Base-by-base conservation (phyloP, 2,797 vertebrate species). In the Xenopus petersii region DNA sequence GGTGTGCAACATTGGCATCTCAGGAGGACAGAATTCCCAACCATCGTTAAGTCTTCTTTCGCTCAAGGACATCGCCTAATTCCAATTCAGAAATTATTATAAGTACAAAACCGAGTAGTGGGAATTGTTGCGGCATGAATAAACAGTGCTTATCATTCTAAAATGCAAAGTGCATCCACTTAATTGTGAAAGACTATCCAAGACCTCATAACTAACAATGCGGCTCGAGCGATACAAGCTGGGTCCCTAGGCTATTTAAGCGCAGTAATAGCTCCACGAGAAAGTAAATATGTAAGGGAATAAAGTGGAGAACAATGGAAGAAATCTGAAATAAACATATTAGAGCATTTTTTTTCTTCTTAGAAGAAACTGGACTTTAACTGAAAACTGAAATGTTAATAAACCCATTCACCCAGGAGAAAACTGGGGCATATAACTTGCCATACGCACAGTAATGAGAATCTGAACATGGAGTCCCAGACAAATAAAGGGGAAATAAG, bases 1-100 rank as follows among this genome's bases (percentile, higher is more conserved):
- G 13, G 58, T 15, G 21, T 15, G 12, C 55, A 56, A 56, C 13
- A 16, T 7, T 17, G 10, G 10, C 24, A 9, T 26, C 58, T 24
- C 17, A 9, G 5, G 58, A 60, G 58, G 12, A 2, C 17, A 24
- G 21, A 60, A 60, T 56, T 17, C 8, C 24, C 58, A 60, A 17
- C 9, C 58, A 60, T 26, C 4, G 26, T 26, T 11, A 30, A 26
- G 17, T 60, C 30, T 60, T 24, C 12, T 60, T 60, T 60, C 24
- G 58, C 58, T 60, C 58, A 60, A 60, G 58, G 21, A 60, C 58
- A 60, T 60, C 58, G 8, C 58, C 58, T 60, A 60, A 60, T 60
- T 60, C 12, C 21, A 11, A 60, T 60, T 24, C 58, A 26, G 21
- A 60, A 60, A 60, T 60, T 24, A 60, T 60, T 10, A 60, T 60